Base-by-base conservation (phyloP, 1,140 invertebrate genomes). In the Drosophila saltans region DNA sequence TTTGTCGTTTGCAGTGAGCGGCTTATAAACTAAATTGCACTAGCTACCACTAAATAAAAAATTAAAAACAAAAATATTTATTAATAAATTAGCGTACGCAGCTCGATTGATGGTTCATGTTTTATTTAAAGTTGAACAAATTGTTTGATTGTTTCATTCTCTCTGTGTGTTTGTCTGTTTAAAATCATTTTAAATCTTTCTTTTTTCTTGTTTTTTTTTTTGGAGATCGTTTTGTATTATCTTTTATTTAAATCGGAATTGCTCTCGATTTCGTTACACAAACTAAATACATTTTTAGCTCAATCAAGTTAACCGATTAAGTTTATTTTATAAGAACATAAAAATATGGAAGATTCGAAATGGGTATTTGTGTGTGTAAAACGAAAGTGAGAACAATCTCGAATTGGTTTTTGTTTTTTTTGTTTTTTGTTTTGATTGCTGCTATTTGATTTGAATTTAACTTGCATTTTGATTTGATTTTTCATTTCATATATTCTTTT, bases 31-130 rank as follows among this genome's bases (percentile, higher is more conserved):
- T 91, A 91, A 91, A 91, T 91, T 91, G 90, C 90, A 91, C 90
- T 91, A 91, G 90, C 90, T 91, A 91, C 90, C 81, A 91, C 89
- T 91, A 91, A 85, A 91, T 89, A 89, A 91, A 83, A 77, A 90
- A 85, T 90, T 90, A 91, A 89, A 90, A 85, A 83, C 83, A 84
- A 91, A 80, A 83, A 80, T 75, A 88, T 83, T 52, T 10, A 26
- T 90, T 83, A 91, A 90, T 90, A 85, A 90, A 90, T 89, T 86
- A 86, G 79, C 69, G 73, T 71, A 73, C 75, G 75, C 79, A 81
- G 69, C 71, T 81, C 66, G 45, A 69, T 75, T 71, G 70, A 67
- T 75, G 63, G n/a, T 66, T 62, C 60, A 59, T 65, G 65, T 68
- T 72, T 64, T 76, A 72, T 77, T 68, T 66, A 70, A 56, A 66